A percentile compares a stretch with the other conserved stretches of the same genome.
Evolutionary conservation across 2,113 vertebrate species (phyloP).

Genomic region (Sturnira hondurensis): DNA sequence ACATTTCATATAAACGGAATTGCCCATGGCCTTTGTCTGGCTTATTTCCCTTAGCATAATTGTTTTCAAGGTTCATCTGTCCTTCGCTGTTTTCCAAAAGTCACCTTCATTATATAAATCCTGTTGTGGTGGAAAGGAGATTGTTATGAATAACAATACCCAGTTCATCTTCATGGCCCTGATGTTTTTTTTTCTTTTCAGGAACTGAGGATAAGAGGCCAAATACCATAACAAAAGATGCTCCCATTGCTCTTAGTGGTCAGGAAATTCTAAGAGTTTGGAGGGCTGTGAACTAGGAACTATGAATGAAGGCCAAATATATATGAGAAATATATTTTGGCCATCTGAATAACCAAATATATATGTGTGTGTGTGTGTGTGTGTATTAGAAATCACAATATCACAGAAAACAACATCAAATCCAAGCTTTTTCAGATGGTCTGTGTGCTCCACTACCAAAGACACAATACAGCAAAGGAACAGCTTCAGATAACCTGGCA

Average conservation of each 20-base stretch:
- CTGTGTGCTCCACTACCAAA: not conserved
- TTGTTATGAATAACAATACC: not conserved
- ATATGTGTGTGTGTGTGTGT: too few relatives aligned
- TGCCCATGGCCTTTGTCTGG: slow-evolving; percentile 1
- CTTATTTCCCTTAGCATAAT: not conserved
- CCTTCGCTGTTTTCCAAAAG: not conserved
- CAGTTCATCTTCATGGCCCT: not conserved
- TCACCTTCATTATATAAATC: not conserved
- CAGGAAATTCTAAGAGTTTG: not conserved
- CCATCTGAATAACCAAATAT: not conserved
- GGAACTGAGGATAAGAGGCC: not conserved
- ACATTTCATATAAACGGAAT: slow-evolving; percentile 10
- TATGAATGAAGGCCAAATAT: not conserved
- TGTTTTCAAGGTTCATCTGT: not conserved
- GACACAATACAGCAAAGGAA: not conserved
- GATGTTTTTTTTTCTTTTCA: not conserved
- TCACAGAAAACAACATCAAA: not conserved
- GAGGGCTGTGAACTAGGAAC: not conserved
- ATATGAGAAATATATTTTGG: not conserved
- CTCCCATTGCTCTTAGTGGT: not conserved
- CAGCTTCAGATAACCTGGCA: not conserved
- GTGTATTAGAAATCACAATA: too few relatives aligned
- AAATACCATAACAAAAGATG: not conserved
- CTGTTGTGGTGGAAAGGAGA: not conserved
- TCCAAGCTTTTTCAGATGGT: not conserved